Evolutionary conservation across 2,888 invertebrate species (phyloP), one percentile per base, ranked within the genome.

Genomic region (Latheticus oryzae): DNA sequence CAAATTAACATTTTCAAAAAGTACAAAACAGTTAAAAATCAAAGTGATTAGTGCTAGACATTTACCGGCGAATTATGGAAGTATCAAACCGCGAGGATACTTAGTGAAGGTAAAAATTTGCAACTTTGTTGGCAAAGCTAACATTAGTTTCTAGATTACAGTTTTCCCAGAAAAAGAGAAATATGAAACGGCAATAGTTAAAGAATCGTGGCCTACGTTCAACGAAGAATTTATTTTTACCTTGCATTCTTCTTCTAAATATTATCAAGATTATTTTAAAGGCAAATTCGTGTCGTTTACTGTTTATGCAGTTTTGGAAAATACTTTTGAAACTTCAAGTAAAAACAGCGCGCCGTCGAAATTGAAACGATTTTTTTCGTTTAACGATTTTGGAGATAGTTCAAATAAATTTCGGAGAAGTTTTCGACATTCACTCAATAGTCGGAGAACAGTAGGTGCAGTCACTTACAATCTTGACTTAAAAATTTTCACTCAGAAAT

Each of bases 201-300:
- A 87, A 65, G 88, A 87, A 70, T 88, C 90, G 1, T 90, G 90
- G 89, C 91, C 91, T 0, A 85, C 86, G 50, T 90, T 89, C 83
- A 90, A 91, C 73, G 89, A 91, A 78, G 89, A 88, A 62, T 90
- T 90, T 71, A 84, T 83, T 66, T 91, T 91, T 74, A 83, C 83
- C 32, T 69, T 90, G 58, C 82, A 84, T 63, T 72, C 69, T 0
- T 79, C 81, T 60, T 67, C 79, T 4, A 77, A 79, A 57, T 81
- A 83, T 68, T 78, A 82, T 61, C 84, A 84, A 65, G 83, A 82
- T 65, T 81, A 83, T 64, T 79, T 87, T n/a, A 82, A 84, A 40
- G 87, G 87, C 0, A 86, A 83, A 75, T 87, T 89, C 73, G 79
- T 88, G 40, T 87, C 87, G 1, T 81, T 87, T 17, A 88, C 88